Evolutionary conservation across 2,888 invertebrate species (phyloP).

Genomic region (Penaeus monodon): DNA sequence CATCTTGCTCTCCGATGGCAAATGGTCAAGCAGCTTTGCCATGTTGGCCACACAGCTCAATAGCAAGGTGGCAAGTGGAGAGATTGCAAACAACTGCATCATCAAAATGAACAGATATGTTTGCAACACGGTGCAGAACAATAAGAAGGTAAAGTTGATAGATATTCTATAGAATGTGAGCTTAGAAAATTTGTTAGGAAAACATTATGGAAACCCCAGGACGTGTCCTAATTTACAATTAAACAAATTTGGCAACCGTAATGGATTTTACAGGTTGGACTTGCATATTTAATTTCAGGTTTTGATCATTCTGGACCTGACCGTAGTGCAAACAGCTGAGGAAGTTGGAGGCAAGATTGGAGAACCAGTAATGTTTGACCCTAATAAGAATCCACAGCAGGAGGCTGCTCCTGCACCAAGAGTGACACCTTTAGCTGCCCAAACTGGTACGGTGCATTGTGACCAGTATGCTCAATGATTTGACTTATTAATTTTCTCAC

Average conservation of each 20-base stretch:
- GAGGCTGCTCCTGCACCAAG: too few species aligned
- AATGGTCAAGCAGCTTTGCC: slow-evolving; percentile 85
- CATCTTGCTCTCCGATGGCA: slow-evolving; percentile 88
- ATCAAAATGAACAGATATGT: slow-evolving; percentile 85
- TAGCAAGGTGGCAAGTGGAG: slow-evolving; percentile 44
- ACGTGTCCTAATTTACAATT: too few species aligned
- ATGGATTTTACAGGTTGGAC: too few species aligned
- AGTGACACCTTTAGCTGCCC: too few species aligned
- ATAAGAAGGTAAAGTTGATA: slow-evolving; percentile 80
- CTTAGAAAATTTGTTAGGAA: too few species aligned
- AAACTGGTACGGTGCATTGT: too few species aligned
- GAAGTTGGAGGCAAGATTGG: slow-evolving; percentile 84
- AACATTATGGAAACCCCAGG: too few species aligned
- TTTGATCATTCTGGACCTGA: slow-evolving; percentile 85
- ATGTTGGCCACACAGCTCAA: slow-evolving; percentile 89
- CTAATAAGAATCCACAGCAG: slow-evolving; percentile 11
- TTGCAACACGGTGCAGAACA: slow-evolving; percentile 79
- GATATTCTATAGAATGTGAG: too few species aligned
- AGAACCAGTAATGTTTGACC: slow-evolving; percentile 75
- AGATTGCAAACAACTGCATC: slow-evolving; percentile 80
- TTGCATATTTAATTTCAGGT: slow-evolving; percentile 69
- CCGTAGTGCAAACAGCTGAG: slow-evolving; percentile 79
- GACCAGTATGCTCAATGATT: too few species aligned
- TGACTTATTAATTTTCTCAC: too few species aligned
- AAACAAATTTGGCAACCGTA: too few species aligned